Evolutionary conservation across 2,797 vertebrate genomes (phyloP).

Genomic region (Gymnopithys bicolor): DNA sequence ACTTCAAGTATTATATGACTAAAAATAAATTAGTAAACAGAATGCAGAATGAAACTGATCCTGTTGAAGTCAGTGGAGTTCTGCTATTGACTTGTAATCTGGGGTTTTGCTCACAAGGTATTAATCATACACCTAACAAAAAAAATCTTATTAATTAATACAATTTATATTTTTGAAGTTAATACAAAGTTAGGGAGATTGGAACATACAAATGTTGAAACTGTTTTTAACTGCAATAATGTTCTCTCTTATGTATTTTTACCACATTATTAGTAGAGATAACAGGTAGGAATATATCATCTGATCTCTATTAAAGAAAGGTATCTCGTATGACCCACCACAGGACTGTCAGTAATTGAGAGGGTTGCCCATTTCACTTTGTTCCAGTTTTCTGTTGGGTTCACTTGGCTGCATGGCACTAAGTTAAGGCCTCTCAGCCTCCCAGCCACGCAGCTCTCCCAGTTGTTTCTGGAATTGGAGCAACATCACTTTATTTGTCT

Average conservation of each 20-base stretch:
- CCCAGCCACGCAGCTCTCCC: neutral
- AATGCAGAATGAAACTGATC: neutral
- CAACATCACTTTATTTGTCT: neutral
- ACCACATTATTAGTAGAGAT: neutral
- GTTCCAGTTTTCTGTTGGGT: neutral
- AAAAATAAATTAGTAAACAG: neutral
- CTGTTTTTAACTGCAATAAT: neutral
- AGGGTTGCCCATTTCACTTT: neutral
- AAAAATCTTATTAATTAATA: neutral
- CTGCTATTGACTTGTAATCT: neutral
- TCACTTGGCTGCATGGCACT: neutral
- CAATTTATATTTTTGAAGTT: neutral
- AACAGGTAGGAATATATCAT: neutral
- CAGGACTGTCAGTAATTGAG: neutral
- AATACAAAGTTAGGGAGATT: neutral
- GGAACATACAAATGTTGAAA: neutral
- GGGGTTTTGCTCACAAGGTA: neutral
- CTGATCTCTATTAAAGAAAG: neutral
- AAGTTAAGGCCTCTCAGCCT: neutral
- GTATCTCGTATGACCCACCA: neutral
- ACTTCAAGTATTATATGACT: neutral
- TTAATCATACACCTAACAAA: neutral
- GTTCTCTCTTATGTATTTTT: neutral
- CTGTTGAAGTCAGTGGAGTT: neutral
- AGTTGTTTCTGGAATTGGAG: neutral